These are phyloP conservation scores for Suillia variegata DNA, from an alignment of 2,888 invertebrate species.

Conservation along the genomic window DNA sequence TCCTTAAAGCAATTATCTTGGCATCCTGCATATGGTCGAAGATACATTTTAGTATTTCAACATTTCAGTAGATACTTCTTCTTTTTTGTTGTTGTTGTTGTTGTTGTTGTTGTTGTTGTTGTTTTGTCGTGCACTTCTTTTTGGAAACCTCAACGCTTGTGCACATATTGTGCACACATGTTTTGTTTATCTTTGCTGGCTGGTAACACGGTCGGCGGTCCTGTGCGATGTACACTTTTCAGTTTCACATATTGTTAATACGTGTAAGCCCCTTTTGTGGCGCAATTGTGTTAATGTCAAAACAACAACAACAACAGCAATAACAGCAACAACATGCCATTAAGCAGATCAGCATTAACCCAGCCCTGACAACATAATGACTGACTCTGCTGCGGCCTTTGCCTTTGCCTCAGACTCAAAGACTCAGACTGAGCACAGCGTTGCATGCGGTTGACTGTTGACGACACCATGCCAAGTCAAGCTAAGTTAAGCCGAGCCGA, in stretches of 20 bases:
- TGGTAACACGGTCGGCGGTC: not conserved
- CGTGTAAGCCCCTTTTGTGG: constrained; percentile 1
- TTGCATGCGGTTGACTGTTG: not conserved
- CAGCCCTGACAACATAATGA: not conserved
- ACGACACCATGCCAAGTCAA: constrained; percentile 2
- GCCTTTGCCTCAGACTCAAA: not conserved
- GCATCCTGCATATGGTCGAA: not conserved
- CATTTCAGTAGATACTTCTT: no score
- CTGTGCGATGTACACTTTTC: no score
- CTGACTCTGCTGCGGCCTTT: not conserved
- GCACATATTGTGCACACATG: constrained; percentile 1
- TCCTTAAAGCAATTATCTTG: not conserved
- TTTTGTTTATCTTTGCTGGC: not conserved
- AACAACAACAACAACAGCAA: not conserved
- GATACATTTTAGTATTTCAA: no score
- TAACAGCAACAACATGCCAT: not conserved
- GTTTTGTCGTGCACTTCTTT: no score
- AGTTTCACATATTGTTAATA: not conserved
- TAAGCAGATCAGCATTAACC: not conserved
- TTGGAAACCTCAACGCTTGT: not conserved
- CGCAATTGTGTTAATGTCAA: not conserved
- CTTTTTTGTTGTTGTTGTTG: no score
- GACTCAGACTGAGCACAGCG: not conserved
- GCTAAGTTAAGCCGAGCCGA: no score
- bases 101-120: no score